A percentile compares a stretch with the other conserved stretches of the same genome.
These are phyloP conservation scores for Saxidomus purpurata DNA, from an alignment of 1,140 invertebrate species.

Conservation along the genomic window DNA sequence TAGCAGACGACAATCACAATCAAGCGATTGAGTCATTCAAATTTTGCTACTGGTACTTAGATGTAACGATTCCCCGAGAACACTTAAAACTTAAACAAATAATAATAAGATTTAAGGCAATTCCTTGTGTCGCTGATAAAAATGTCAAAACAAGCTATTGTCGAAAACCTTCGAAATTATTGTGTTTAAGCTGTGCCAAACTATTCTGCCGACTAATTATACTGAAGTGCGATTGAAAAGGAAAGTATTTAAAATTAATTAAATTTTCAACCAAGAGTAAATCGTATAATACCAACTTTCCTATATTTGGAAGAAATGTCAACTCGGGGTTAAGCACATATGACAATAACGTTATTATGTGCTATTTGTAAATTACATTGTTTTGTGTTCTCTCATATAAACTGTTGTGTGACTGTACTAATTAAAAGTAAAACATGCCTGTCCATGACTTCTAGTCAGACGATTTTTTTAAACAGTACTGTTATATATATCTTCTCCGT, in stretches of 20 bases:
- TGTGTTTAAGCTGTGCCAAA: background rate
- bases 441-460: too few species aligned
- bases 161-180: constrained; percentile 6
- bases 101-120: constrained; percentile 16
- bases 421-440: too few species aligned
- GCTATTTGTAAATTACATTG: too few species aligned
- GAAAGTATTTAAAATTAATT: constrained; percentile 29
- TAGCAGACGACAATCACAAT: background rate
- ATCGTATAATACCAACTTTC: background rate
- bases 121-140: background rate
- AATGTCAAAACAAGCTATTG: background rate
- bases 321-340: background rate
- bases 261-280: constrained; percentile 15
- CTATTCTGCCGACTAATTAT: background rate
- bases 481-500: too few species aligned
- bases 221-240: background rate
- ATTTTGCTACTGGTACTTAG: background rate
- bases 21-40: background rate
- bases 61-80: background rate
- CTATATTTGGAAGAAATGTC: background rate
- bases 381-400: too few species aligned
- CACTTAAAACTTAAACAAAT: constrained; percentile 17
- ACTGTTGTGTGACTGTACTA: background rate
- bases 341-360: background rate
- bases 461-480: too few species aligned